Evolutionary conservation across 1,140 invertebrate genomes (phyloP).

Genomic region (Oscheius sp.): DNA sequence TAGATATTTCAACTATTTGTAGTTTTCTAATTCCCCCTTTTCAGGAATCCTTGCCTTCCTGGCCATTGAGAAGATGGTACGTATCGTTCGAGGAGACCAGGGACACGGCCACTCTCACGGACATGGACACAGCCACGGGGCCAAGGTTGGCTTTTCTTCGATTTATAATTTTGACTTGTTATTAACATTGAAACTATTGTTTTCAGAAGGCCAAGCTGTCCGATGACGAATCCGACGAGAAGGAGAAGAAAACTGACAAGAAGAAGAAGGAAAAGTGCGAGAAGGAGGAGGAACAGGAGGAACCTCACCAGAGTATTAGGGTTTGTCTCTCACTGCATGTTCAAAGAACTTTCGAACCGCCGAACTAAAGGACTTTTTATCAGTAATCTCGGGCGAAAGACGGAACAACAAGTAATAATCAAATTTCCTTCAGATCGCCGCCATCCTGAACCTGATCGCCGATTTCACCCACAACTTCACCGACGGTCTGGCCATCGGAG

Average conservation of each 20-base stretch:
- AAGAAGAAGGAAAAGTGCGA: constrained; percentile 63
- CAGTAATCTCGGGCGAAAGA: neutral
- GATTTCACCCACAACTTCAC: constrained; percentile 96
- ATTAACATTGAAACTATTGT: neutral
- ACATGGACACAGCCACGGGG: constrained; percentile 56
- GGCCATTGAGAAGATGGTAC: constrained; percentile 85
- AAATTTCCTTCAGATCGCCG: constrained; percentile 69
- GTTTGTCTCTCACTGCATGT: no score
- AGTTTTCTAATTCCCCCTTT: no score
- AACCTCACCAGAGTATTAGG: constrained; percentile 70
- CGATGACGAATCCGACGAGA: constrained; percentile 39
- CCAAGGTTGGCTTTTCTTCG: neutral
- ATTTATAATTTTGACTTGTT: neutral
- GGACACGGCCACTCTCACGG: constrained; percentile 70
- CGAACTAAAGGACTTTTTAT: neutral
- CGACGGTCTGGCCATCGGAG: constrained; percentile 91
- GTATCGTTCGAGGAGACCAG: constrained; percentile 76
- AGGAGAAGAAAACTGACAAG: constrained; percentile 47
- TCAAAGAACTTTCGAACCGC: no score
- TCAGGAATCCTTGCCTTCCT: constrained; percentile 89
- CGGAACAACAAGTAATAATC: no score
- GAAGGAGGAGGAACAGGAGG: constrained; percentile 28
- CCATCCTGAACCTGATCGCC: constrained; percentile 86
- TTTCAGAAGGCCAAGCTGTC: constrained; percentile 44
- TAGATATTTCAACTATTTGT: no score